Conservation (phyloP, 2,888 invertebrate genomes). For the Euplagia quadripunctaria region DNA sequence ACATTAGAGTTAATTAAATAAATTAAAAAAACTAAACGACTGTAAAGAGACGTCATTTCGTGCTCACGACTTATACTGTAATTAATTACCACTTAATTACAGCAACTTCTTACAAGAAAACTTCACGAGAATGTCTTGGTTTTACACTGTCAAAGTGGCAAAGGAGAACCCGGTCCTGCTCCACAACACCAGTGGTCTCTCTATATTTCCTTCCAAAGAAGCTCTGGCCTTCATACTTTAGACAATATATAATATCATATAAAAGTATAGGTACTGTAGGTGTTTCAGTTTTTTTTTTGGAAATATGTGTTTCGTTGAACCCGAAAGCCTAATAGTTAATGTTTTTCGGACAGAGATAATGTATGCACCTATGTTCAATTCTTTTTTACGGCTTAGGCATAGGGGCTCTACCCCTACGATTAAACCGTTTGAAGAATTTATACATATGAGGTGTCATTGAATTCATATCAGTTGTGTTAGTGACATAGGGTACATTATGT, state of each 20-base stretch:
- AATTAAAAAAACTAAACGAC: not conserved
- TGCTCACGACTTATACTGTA: not conserved
- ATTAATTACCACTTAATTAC: constrained; percentile 1
- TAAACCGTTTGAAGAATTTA: too few relatives aligned
- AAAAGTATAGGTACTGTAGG: too few relatives aligned
- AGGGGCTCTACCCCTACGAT: too few relatives aligned
- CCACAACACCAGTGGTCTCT: not conserved
- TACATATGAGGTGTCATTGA: too few relatives aligned
- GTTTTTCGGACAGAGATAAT: too few relatives aligned
- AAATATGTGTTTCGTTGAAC: too few relatives aligned
- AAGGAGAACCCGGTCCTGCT: not conserved
- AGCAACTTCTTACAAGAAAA: not conserved
- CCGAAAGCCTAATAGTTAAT: too few relatives aligned
- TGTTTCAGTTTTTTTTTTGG: too few relatives aligned
- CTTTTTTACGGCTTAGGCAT: too few relatives aligned
- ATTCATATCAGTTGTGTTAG: too few relatives aligned
- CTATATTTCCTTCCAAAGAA: not conserved
- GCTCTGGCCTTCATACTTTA: not conserved
- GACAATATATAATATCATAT: not conserved
- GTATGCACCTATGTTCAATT: too few relatives aligned
- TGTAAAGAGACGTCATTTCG: not conserved
- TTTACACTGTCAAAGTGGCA: not conserved
- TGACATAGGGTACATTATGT: too few relatives aligned
- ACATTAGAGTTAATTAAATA: constrained; percentile 1
- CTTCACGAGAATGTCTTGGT: not conserved